Percentiles rank a stretch among this genome's conserved stretches.
Evolutionary conservation across 2,113 vertebrate species (phyloP).

Genomic region (Erythrocebus patas): DNA sequence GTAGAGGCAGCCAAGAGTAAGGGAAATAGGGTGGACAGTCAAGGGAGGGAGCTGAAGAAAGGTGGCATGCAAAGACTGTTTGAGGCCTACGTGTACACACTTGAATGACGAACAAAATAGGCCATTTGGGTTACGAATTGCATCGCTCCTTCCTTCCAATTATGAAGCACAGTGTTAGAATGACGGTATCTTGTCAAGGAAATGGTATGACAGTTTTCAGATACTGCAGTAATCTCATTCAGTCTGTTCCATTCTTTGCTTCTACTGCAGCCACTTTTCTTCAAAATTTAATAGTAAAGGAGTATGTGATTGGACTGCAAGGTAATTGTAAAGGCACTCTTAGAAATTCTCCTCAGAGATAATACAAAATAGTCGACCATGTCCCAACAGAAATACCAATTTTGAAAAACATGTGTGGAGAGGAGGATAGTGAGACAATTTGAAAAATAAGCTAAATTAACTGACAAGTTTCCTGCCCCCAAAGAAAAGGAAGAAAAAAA

Average conservation of each 20-base stretch:
- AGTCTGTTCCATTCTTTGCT: background rate
- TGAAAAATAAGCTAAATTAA: constrained; percentile 9
- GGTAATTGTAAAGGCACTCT: background rate
- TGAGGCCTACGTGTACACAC: background rate
- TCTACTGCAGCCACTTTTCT: background rate
- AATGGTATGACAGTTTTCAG: background rate
- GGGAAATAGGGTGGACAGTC: background rate
- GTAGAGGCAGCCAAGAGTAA: background rate
- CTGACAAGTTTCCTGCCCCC: background rate
- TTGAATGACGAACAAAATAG: background rate
- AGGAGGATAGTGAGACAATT: background rate
- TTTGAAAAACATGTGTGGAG: background rate
- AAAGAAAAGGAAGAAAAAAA: constrained; percentile 8
- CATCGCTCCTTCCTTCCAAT: background rate
- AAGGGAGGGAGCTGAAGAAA: background rate
- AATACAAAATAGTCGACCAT: background rate
- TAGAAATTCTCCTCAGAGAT: background rate
- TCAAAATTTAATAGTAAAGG: background rate
- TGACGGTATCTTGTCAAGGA: background rate
- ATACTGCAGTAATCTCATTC: background rate
- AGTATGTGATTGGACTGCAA: background rate
- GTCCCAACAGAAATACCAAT: background rate
- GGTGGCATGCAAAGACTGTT: background rate
- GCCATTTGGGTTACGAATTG: accelerated
- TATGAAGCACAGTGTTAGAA: background rate